Evolutionary conservation across 2,113 vertebrate species (phyloP), one percentile per base, ranked within the genome.

Genomic region (Thinocorus orbignyianus): DNA sequence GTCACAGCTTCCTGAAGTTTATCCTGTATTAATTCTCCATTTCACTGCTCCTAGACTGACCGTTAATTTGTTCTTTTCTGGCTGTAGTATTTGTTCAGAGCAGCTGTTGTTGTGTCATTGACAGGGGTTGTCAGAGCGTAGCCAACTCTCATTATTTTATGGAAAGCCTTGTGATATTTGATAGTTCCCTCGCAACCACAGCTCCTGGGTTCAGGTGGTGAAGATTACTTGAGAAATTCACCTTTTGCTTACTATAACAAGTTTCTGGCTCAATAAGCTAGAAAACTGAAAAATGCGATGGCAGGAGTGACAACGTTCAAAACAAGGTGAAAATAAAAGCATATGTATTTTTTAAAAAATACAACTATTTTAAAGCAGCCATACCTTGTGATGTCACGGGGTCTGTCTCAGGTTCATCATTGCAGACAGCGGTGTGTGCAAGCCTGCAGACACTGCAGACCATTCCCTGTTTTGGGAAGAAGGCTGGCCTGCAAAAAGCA

Each of bases 71-170:
- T 55, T 86, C 30, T 81, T 86, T 85, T 71, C 58, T 90, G 71
- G n/a, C 51, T 88, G 54, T 33, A 42, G 61, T 70, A 35, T 87
- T 88, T 91, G 57, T 66, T 88, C 55, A 66, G 90, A 78, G 68
- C 41, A 90, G 90, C 71, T 85, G 37, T 52, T 70, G 58, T 52
- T 87, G 46, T 81, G 77, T 91, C 69, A 74, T 4, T 83, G 93
- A 84, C 60, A 81, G 73, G 13, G 13, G 8, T 42, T 95, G 79
- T 83, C 85, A 92, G 88, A 94, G 72, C 10, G 0, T 60, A 74
- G 88, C 64, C 64, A 93, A 25, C 48, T 82, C 73, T 58, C 39
- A 33, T 83, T 91, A 86, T 90, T 91, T 93, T 51, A 83, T 86
- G 0, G 0, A 51, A 90, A 81, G 68, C 82, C 42, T 83, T 74